Conservation (phyloP, 1,140 invertebrate genomes). For the Lordiphosa stackelbergi region DNA sequence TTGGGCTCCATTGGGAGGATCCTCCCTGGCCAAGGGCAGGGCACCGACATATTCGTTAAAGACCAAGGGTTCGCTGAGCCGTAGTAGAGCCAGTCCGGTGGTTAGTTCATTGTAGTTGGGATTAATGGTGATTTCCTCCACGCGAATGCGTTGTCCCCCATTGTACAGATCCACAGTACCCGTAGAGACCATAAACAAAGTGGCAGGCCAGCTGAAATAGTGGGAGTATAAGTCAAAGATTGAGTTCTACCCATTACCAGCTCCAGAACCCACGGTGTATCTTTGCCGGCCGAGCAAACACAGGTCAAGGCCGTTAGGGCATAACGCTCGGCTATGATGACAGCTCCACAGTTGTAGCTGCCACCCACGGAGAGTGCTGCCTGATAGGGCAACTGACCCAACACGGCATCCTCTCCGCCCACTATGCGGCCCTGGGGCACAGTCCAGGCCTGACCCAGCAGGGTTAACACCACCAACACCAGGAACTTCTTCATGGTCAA, state of each 20-base stretch:
- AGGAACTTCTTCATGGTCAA: conserved; percentile 27
- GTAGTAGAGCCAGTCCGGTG: conserved; percentile 56
- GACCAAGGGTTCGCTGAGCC: conserved; percentile 35
- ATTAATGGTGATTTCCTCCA: conserved; percentile 56
- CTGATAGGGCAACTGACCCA: conserved; percentile 66
- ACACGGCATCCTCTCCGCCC: conserved; percentile 54
- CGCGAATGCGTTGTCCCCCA: conserved; percentile 48
- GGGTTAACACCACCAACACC: conserved; percentile 18
- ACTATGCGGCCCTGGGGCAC: conserved; percentile 43
- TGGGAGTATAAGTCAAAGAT: too few species aligned
- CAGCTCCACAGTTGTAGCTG: conserved; percentile 59
- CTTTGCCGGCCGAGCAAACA: conserved; percentile 61
- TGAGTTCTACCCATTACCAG: too few species aligned
- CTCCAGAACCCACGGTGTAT: conserved; percentile 43
- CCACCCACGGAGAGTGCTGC: conserved; percentile 59
- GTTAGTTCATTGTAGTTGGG: conserved; percentile 51
- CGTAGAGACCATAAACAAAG: conserved; percentile 48
- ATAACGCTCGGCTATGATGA: conserved; percentile 48
- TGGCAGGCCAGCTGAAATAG: conserved; percentile 47
- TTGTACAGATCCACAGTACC: conserved; percentile 58
- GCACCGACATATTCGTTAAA: conserved; percentile 42
- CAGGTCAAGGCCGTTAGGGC: conserved; percentile 62
- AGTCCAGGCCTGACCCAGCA: conserved; percentile 14
- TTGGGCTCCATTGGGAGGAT: conserved; percentile 28
- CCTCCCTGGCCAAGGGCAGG: conserved; percentile 29